Base-by-base conservation (phyloP, 2,113 vertebrate species). In the Triplophysa siluroides region DNA sequence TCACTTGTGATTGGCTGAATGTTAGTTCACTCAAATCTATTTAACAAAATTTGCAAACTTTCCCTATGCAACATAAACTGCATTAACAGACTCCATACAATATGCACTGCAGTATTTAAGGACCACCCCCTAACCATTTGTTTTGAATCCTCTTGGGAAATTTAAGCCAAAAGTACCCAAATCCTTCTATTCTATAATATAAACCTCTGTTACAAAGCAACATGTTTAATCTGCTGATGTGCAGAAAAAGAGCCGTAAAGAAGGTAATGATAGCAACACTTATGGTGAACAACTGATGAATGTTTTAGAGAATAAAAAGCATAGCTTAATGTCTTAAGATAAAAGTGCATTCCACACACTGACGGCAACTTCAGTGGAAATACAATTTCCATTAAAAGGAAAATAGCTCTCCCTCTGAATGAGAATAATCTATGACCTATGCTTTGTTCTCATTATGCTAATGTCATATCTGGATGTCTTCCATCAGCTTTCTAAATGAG, bases 201-300 rank as follows among this genome's bases (percentile, higher is more conserved):
- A 26, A 16, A 56, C 18, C 0, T 5, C 33, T 10, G 12, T 56
- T 0, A 21, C 50, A 67, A 60, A 56, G 23, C 43, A 70, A 65
- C 33, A 71, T 79, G 14, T 45, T 85, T 52, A 78, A 80, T 63
- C 47, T 74, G 61, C 29, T 76, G 19, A 26, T 54, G 52, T 74
- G 74, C 56, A 80, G 78, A 73, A 73, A 80, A 38, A 73, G 82
- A 19, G 65, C 72, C 60, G 70, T 64, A 38, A 78, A 79, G 70
- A 79, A 41, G 65, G 73, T 74, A 11, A 80, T 33, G 29, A 38
- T 70, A 47, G 60, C 52, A 60, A 72, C 61, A 50, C 54, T 81
- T 45, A 75, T 16, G 24, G 38, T 12, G 58, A 8, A 8, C 14
- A 62, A 26, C 58, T 75, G 58, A 75, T 4, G 38, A 62, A 75